Conservation (phyloP, 2,797 vertebrate species). For the Myioborus melanocephalus region DNA sequence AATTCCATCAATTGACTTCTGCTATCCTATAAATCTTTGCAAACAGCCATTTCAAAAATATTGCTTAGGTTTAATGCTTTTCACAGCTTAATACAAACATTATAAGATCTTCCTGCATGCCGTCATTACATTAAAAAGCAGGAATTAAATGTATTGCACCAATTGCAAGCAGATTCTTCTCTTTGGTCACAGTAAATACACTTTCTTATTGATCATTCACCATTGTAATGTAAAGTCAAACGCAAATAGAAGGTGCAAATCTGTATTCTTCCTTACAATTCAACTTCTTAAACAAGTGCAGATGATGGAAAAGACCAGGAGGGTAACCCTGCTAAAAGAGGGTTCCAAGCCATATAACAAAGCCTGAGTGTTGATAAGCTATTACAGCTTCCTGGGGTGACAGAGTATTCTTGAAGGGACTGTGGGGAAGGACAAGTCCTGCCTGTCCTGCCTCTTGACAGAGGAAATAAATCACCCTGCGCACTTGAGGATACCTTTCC, state of each 20-base stretch:
- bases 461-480: constrained; percentile 98
- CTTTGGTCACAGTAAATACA: not conserved
- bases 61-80: not conserved
- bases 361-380: constrained; percentile 38
- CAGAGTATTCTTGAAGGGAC: constrained; percentile 84
- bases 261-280: not conserved
- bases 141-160: not conserved
- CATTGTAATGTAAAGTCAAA: not conserved
- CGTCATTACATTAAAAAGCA: not conserved
- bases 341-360: constrained; percentile 47
- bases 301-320: constrained; percentile 17
- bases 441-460: constrained; percentile 97
- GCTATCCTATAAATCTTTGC: not conserved
- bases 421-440: constrained; percentile 93
- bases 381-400: constrained; percentile 70
- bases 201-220: not conserved
- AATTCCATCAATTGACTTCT: not conserved
- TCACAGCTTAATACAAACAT: not conserved
- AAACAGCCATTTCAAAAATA: not conserved
- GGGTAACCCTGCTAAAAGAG: constrained; percentile 43
- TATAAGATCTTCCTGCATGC: not conserved
- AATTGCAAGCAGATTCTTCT: not conserved
- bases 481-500: constrained; percentile 98
- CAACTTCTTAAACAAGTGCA: not conserved
- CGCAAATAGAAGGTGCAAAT: not conserved